Base-by-base conservation (phyloP, 2,797 vertebrate genomes). In the Valencia hispanica region DNA sequence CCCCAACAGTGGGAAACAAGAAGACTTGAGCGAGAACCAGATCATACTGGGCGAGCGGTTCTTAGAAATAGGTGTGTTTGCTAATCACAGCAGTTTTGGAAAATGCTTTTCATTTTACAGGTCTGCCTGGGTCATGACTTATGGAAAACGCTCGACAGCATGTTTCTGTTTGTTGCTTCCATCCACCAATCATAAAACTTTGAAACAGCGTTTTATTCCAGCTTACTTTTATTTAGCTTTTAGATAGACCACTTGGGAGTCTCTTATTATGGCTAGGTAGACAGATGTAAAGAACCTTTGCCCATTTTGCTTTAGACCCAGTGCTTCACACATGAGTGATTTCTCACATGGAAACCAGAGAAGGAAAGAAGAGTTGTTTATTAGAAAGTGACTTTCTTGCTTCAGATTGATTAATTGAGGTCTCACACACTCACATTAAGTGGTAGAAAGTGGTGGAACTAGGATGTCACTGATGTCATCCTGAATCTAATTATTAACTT, bases 11-110 rank as follows among this genome's bases (percentile, higher is more conserved):
- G 66, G 53, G 77, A 79, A 77, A 81, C 73, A 65, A 89, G 86
- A 88, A 82, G 85, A 90, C 86, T 89, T 85, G 86, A 86, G 70
- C 65, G 69, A 48, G 73, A 65, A 36, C 32, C 34, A 47, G 75
- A 80, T 77, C 53, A 66, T 68, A 70, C 73, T 53, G 74, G 68
- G 73, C 2, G 25, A 78, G 65, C 70, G 11, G 61, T 53, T 50
- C 34, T n/a, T 51, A 75, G 73, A 81, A 66, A 55, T 18, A 12
- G 27, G 73, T 18, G 59, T 63, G 43, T 70, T 75, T 71, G 59
- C 70, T 83, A 70, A 85, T 87, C 83, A 57, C 72, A 22, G 48
- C 55, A 0, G 10, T 82, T 83, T 76, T 70, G 36, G 57, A 80
- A 78, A 83, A 83, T 50, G 72, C 36, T 84, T 82, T 85, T 53